Evolutionary conservation across 2,888 invertebrate species (phyloP).

Genomic region (Agrilus mali): DNA sequence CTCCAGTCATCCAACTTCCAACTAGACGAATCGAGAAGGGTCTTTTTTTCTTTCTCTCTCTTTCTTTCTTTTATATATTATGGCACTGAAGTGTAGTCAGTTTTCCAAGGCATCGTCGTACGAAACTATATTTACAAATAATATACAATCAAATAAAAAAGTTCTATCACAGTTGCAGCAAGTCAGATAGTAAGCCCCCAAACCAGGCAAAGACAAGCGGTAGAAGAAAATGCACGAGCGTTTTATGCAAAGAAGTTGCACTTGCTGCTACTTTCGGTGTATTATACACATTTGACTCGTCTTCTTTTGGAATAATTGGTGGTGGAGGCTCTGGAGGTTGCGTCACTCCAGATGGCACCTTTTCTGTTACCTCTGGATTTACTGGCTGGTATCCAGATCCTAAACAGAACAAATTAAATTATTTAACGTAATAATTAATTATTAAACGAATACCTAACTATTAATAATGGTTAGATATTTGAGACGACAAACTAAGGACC

Average conservation of each 20-base stretch:
- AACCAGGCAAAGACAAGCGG: constrained; percentile 80
- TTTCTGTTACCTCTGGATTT: constrained; percentile 1
- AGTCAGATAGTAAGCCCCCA: constrained; percentile 67
- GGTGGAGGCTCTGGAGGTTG: constrained; percentile 6
- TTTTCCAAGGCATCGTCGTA: constrained; percentile 1
- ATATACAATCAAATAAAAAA: constrained; percentile 17
- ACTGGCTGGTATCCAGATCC: no score
- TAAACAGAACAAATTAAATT: no score
- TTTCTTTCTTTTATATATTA: constrained; percentile 1
- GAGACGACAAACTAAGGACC: no score
- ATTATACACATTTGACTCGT: constrained; percentile 10
- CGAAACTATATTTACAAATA: constrained; percentile 8
- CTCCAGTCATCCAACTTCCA: no score
- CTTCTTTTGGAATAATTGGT: constrained; percentile 1
- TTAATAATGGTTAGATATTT: no score
- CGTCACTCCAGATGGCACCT: constrained; percentile 5
- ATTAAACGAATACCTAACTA: no score
- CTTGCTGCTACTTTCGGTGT: constrained; percentile 30
- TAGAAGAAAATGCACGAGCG: constrained; percentile 61
- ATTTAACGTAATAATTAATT: no score
- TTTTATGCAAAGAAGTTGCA: constrained; percentile 43
- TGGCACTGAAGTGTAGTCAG: no score
- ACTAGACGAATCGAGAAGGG: no score
- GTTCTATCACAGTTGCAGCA: constrained; percentile 52
- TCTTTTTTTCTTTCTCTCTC: neutral